These are phyloP conservation scores for Hyperopisus bebe DNA, from an alignment of 2,113 vertebrate species.

Conservation along the genomic window DNA sequence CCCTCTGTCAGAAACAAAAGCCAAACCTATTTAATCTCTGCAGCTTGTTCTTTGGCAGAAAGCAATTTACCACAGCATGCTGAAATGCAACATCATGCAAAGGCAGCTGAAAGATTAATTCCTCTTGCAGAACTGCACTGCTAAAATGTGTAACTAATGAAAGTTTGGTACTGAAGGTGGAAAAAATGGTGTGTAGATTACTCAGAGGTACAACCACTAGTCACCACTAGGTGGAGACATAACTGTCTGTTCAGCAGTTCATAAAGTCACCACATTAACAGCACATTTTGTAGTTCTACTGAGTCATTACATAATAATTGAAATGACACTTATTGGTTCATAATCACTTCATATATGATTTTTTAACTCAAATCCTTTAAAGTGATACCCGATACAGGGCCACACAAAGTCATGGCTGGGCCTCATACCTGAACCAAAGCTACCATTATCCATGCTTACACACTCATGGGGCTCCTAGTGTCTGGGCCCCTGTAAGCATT, in stretches of 20 bases:
- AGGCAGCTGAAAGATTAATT: not conserved
- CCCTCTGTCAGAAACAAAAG: not conserved
- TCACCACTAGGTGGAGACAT: conserved; percentile 8
- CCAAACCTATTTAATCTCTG: not conserved
- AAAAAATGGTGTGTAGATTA: not conserved
- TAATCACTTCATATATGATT: not conserved
- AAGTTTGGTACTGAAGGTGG: not conserved
- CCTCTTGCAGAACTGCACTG: not conserved
- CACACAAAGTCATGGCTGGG: not conserved
- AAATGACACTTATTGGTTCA: not conserved
- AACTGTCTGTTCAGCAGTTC: not conserved
- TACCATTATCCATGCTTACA: not conserved
- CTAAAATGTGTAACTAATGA: too few species aligned
- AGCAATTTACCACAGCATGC: not conserved
- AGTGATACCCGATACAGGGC: not conserved
- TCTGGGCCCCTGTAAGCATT: not conserved
- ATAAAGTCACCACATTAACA: not conserved
- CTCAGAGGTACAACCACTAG: not conserved
- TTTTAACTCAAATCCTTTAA: not conserved
- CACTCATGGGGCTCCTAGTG: not conserved
- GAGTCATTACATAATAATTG: not conserved
- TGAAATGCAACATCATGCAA: not conserved
- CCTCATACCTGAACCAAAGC: not conserved
- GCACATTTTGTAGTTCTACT: not conserved
- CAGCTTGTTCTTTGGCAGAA: not conserved